Conservation (phyloP, 1,140 invertebrate species). For the Listronotus bonariensis region DNA sequence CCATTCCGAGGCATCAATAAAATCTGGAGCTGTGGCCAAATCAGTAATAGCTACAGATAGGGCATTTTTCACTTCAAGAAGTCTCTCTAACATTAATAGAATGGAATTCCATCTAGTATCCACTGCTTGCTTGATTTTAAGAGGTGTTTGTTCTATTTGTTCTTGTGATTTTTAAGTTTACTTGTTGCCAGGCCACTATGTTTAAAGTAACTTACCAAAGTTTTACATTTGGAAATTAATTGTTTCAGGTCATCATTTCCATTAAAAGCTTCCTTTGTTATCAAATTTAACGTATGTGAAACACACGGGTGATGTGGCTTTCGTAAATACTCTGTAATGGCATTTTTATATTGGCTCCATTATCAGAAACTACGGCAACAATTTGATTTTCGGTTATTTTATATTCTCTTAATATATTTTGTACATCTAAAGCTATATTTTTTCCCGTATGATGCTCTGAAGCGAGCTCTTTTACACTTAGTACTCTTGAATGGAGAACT, state of each 20-base stretch:
- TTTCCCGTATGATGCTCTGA: slow-evolving; percentile 5
- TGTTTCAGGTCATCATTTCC: slow-evolving; percentile 5
- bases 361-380: slow-evolving; percentile 24
- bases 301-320: slow-evolving; percentile 58
- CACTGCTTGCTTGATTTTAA: slow-evolving; percentile 46
- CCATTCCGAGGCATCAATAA: slow-evolving; percentile 17
- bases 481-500: slow-evolving; percentile 6
- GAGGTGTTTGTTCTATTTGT: slow-evolving; percentile 32
- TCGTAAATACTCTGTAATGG: slow-evolving; percentile 11
- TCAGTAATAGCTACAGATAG: slow-evolving; percentile 22
- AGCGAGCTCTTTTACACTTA: slow-evolving; percentile 2
- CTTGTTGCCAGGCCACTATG: slow-evolving; percentile 34
- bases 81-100: slow-evolving; percentile 44
- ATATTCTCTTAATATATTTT: slow-evolving; percentile 5
- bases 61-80: slow-evolving; percentile 41
- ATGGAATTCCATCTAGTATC: slow-evolving; percentile 50
- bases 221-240: slow-evolving; percentile 27
- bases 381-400: too few species aligned
- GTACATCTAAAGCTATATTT: slow-evolving; percentile 13
- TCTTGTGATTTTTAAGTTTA: slow-evolving; percentile 36
- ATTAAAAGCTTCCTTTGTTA: slow-evolving; percentile 16
- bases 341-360: slow-evolving; percentile 27
- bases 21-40: slow-evolving; percentile 22
- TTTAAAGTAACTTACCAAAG: slow-evolving; percentile 40
- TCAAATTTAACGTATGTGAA: slow-evolving; percentile 40